Evolutionary conservation across 2,888 invertebrate species (phyloP), one percentile per base, ranked within the genome.

Genomic region (Lasioglossum villosulum): DNA sequence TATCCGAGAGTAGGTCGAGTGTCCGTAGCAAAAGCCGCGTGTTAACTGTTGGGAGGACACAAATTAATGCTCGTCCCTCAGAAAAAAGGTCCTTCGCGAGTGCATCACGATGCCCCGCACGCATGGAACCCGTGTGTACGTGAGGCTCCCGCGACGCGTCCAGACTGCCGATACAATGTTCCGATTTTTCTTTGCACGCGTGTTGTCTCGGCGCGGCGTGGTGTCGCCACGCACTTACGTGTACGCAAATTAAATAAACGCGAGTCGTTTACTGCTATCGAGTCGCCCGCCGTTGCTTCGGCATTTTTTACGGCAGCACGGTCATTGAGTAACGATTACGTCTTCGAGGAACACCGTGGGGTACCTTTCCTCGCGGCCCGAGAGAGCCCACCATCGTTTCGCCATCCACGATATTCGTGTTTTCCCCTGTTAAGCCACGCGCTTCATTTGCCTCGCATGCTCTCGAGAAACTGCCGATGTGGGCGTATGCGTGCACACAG

Each of bases 61-160:
- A 82, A 88, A 85, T 85, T 80, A 78, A 78, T 68, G 75, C 66
- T 34, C 52, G 83, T 73, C 78, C 70, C 75, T 79, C 82, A 80
- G 27, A 80, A n/a, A 72, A 83, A 74, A 84, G 84, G 86, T 86
- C 84, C 89, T 90, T 89, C 80, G 80, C 39, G 16, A 73, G 14
- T 84, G 83, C 86, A 90, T 93, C 89, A 82, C 80, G 83, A 93
- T 93, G 90, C 93, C 79, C 72, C 70, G 91, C 93, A 93, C 93
- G 93, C 87, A 59, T 91, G 30, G 75, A 86, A 86, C 83, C 84
- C 56, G 56, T 4, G 77, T 37, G 89, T 90, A 93, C 93, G 93
- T 92, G 93, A 92, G 82, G 80, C 78, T 79, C 75, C 59, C 37
- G 75, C 84, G 79, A 90, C 90, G 86, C 89, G 86, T 78, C n/a